Conservation (phyloP, 2,113 vertebrate genomes). For the Rissa tridactyla region DNA sequence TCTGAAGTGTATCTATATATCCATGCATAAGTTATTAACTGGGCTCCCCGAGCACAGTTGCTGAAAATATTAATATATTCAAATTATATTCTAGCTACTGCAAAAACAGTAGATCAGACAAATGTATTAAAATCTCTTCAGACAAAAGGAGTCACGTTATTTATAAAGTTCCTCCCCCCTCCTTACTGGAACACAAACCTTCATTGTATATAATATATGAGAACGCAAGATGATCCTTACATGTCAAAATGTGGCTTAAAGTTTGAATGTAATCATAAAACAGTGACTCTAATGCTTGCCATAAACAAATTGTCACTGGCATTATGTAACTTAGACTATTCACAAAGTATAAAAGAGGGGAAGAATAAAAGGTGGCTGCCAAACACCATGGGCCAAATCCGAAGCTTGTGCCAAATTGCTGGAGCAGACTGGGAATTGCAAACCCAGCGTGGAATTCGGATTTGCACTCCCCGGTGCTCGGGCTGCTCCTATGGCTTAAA, state of each 20-base stretch:
- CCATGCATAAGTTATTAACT: conserved; percentile 80
- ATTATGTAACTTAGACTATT: conserved; percentile 63
- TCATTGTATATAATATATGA: conserved; percentile 27
- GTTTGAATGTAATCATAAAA: conserved; percentile 60
- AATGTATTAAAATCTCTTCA: conserved; percentile 72
- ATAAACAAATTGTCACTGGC: conserved; percentile 53
- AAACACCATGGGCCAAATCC: conserved; percentile 19
- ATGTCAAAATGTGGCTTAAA: conserved; percentile 52
- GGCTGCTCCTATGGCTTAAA: not conserved
- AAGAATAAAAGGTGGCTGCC: conserved; percentile 52
- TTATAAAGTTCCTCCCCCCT: conserved; percentile 46
- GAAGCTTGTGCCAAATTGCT: not conserved
- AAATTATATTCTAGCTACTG: conserved; percentile 80
- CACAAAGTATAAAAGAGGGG: conserved; percentile 12
- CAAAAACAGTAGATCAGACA: conserved; percentile 75
- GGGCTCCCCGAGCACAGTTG: conserved; percentile 71
- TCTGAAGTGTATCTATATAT: conserved; percentile 77
- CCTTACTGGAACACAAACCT: conserved; percentile 44
- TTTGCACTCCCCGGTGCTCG: not conserved
- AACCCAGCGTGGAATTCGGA: not conserved
- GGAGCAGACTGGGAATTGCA: not conserved
- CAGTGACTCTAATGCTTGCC: conserved; percentile 45
- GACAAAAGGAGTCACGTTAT: conserved; percentile 68
- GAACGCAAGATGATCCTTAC: conserved; percentile 49
- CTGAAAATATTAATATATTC: conserved; percentile 83